A percentile compares a stretch with the other conserved stretches of the same genome.
These are phyloP conservation scores for Diachrysia chrysitis DNA, from an alignment of 2,888 invertebrate genomes.

Conservation along the genomic window DNA sequence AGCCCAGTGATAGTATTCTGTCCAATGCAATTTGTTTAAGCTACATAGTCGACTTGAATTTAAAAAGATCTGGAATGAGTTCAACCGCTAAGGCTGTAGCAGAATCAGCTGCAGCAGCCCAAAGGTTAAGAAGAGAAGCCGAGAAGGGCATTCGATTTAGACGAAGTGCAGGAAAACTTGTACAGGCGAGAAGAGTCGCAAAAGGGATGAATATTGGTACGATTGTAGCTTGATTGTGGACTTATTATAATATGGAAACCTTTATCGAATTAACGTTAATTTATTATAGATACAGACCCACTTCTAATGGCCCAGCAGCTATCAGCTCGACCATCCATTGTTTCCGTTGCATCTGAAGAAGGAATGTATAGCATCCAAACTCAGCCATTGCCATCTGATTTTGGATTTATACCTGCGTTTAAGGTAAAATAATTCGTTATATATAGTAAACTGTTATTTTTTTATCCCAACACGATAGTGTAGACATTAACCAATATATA, in stretches of 20 bases:
- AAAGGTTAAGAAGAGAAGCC: slow-evolving; percentile 82
- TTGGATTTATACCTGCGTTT: slow-evolving; percentile 83
- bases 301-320: slow-evolving; percentile 84
- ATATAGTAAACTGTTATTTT: not conserved
- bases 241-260: not conserved
- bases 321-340: slow-evolving; percentile 86
- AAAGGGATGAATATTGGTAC: slow-evolving; percentile 86
- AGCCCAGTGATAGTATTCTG: slow-evolving; percentile 80
- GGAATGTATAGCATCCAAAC: slow-evolving; percentile 80
- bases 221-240: not conserved
- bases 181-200: slow-evolving; percentile 83
- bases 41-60: slow-evolving; percentile 82
- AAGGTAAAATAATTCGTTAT: slow-evolving; percentile 65
- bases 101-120: slow-evolving; percentile 84
- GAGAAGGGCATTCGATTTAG: slow-evolving; percentile 84
- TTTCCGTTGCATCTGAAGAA: slow-evolving; percentile 85
- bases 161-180: slow-evolving; percentile 83
- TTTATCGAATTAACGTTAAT: not conserved
- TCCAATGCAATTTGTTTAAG: slow-evolving; percentile 86
- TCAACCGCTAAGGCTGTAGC: slow-evolving; percentile 81
- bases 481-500: too few relatives aligned
- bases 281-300: slow-evolving; percentile 80
- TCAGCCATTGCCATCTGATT: slow-evolving; percentile 83
- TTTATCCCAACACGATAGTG: too few relatives aligned
- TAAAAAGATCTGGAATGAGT: slow-evolving; percentile 85